A percentile compares a stretch with the other conserved stretches of the same genome.
Evolutionary conservation across 2,888 invertebrate species (phyloP).

Genomic region (Augiades crinisus): DNA sequence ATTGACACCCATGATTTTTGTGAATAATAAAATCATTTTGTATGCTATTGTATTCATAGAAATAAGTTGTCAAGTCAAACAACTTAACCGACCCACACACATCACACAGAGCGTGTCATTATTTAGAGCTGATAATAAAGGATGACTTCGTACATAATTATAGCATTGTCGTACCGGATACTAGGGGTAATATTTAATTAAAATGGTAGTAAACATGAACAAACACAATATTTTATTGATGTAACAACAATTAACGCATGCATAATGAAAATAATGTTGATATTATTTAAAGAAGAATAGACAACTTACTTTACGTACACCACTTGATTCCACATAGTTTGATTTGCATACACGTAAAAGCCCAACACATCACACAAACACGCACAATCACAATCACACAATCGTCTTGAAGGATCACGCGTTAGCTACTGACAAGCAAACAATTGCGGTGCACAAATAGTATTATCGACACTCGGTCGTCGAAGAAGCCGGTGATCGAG

Average conservation of each 20-base stretch:
- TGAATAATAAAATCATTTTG: no score
- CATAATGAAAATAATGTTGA: no score
- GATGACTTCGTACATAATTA: conserved; percentile 20
- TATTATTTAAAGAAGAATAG: no score
- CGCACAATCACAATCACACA: conserved; percentile 32
- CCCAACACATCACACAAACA: conserved; percentile 34
- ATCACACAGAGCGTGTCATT: conserved; percentile 3
- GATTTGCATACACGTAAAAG: conserved; percentile 21
- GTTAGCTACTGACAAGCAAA: conserved; percentile 35
- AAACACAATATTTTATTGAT: conserved; percentile 31
- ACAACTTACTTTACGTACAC: conserved; percentile 56
- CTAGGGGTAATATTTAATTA: not conserved
- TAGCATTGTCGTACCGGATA: conserved; percentile 18
- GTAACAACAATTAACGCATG: not conserved
- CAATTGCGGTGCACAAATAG: conserved; percentile 35
- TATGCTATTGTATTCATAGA: no score
- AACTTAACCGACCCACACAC: not conserved
- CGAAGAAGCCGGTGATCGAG: conserved; percentile 36
- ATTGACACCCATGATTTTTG: no score
- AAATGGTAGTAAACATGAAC: no score
- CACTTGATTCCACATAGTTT: conserved; percentile 65
- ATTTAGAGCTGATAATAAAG: conserved; percentile 25
- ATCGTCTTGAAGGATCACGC: conserved; percentile 31
- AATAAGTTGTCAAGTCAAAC: not conserved
- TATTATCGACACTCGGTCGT: conserved; percentile 38